Percentiles rank a stretch among this genome's conserved stretches.
Evolutionary conservation across 2,888 invertebrate genomes (phyloP).

Genomic region (Esperia sulphurella): DNA sequence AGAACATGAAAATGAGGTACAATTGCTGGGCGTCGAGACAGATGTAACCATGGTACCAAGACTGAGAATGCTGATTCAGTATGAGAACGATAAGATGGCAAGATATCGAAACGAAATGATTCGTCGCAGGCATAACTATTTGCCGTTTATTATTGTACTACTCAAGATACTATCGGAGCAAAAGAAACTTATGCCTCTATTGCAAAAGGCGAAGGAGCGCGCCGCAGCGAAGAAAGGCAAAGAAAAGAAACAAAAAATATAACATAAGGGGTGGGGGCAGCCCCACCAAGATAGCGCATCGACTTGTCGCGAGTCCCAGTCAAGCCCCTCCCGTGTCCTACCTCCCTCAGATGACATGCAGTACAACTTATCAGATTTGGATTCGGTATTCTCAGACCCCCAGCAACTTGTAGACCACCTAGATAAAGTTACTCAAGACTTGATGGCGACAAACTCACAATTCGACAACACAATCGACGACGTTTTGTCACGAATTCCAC

Average conservation of each 20-base stretch:
- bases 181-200: slow-evolving; percentile 91
- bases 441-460: not conserved
- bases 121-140: slow-evolving; percentile 96
- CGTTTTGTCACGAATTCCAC: too few species aligned
- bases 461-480: too few species aligned
- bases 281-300: not conserved
- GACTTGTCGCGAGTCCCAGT: slow-evolving; percentile 84
- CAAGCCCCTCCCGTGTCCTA: slow-evolving; percentile 79
- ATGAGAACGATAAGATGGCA: slow-evolving; percentile 89
- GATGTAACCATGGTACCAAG: slow-evolving; percentile 87
- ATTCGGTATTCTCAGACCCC: slow-evolving; percentile 47
- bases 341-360: slow-evolving; percentile 40
- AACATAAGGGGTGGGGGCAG: slow-evolving; percentile 44
- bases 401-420: slow-evolving; percentile 10
- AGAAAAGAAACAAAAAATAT: slow-evolving; percentile 76
- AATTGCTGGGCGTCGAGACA: slow-evolving; percentile 85
- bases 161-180: slow-evolving; percentile 95
- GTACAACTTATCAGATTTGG: slow-evolving; percentile 47
- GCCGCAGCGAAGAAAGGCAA: slow-evolving; percentile 80
- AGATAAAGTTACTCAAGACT: not conserved
- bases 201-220: slow-evolving; percentile 92
- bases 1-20: slow-evolving; percentile 80
- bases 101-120: slow-evolving; percentile 93
- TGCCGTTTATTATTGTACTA: slow-evolving; percentile 97
- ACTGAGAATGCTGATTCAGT: slow-evolving; percentile 87